Base-by-base conservation (phyloP, 2,113 vertebrate genomes). In the Notechis scutatus region DNA sequence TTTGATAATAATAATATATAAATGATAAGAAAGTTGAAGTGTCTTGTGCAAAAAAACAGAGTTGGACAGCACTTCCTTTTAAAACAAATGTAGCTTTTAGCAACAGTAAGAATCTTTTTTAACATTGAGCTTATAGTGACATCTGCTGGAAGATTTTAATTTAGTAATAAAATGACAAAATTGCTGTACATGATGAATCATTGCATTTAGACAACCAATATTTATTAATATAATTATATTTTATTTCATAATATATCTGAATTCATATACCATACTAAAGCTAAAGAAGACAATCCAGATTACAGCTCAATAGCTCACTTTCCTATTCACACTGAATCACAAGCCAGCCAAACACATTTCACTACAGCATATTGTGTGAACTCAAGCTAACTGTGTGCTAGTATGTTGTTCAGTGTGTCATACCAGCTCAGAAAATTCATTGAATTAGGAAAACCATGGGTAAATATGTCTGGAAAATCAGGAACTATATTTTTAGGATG, bases 61-160 rank as follows among this genome's bases (percentile, higher is more conserved):
- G 0, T 42, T 81, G 18, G 34, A 34, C 29, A 29, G 42, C 3
- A 7, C 29, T 11, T n/a, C 34, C 21, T 54, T 57, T 57, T 50
- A 50, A 54, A 50, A 69, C 20, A 54, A 56, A 21, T 20, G 21
- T 81, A 81, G 74, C 18, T 81, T 81, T 81, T 18, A 1, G 7
- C 69, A 34, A 64, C 11, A n/a, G 61, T 5, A n/a, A 9, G 47
- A 39, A 85, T 4, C 5, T 1, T 3, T 11, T 85, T 93, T 92
- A 69, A 94, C 5, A 45, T 57, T 94, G 88, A 95, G 93, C 54
- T 90, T 88, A 94, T 74, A 96, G 95, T 96, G 97, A 96, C 96
- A 97, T 92, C 97, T 97, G 93, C 96, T 96, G 97, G 97, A 93
- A 92, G 26, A 0, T 91, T 55, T 89, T 12, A 52, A 94, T 85